Evolutionary conservation across 2,888 invertebrate species (phyloP).

Genomic region (Mylabris sibirica): DNA sequence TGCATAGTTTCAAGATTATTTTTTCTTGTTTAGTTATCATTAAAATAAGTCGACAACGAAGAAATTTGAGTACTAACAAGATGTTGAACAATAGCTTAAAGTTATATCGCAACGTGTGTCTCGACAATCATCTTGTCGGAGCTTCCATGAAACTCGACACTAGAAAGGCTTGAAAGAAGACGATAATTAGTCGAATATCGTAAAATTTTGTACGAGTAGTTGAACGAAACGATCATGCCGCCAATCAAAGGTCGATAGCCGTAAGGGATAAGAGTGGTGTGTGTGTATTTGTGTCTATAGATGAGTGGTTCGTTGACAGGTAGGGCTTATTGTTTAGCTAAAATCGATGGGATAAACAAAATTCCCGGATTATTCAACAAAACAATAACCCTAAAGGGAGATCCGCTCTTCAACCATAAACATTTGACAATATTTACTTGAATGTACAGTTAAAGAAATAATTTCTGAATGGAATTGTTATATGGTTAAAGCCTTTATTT

Average conservation of each 20-base stretch:
- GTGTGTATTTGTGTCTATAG: background rate
- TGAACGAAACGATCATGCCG: conserved; percentile 11
- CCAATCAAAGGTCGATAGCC: conserved; percentile 13
- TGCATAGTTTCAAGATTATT: background rate
- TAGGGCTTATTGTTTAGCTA: conserved; percentile 29
- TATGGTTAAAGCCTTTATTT: background rate
- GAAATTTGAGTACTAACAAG: conserved; percentile 8
- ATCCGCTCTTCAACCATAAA: no score
- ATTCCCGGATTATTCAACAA: conserved; percentile 19
- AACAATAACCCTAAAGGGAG: conserved; percentile 11
- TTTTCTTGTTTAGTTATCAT: no score
- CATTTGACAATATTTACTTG: no score
- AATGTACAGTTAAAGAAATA: no score
- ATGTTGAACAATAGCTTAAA: conserved; percentile 23
- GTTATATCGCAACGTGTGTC: conserved; percentile 7
- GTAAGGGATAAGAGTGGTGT: background rate
- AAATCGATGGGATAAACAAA: conserved; percentile 26
- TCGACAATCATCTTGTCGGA: background rate
- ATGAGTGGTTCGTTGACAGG: conserved; percentile 29
- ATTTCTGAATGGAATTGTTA: background rate
- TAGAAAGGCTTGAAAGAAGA: no score
- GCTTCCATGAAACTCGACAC: conserved; percentile 8
- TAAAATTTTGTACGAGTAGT: no score
- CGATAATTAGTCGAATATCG: no score
- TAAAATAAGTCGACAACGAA: no score